Base-by-base conservation (phyloP, 2,797 vertebrate genomes). In the Cirrhinus molitorella region DNA sequence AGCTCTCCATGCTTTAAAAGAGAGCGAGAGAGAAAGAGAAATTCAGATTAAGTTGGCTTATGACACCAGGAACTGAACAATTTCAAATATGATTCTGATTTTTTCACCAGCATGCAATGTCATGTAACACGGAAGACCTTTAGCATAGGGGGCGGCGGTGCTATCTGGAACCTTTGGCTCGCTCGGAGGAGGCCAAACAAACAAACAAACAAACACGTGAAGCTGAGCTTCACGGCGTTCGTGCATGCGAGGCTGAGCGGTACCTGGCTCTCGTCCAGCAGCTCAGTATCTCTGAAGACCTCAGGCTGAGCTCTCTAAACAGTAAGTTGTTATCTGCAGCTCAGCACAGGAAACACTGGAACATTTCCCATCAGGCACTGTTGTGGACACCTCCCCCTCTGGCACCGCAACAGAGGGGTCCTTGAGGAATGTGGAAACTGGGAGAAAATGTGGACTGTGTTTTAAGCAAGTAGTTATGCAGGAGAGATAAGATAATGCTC, bases 371-470 rank as follows among this genome's bases (percentile, higher is more conserved):
- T 86, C 80, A 86, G 85, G 83, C 73, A 47, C 72, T 43, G 11
- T 68, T 47, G 51, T 31, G 53, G 65, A 71, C 49, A 57, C 72
- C 81, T 80, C 80, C 66, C 40, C 40, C 72, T 80, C 76, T 87
- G 84, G 80, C 83, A 83, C 37, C 16, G 72, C 67, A 87, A 88
- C 89, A 88, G 85, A 86, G 59, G 81, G 80, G 37, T 81, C 75
- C 79, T 87, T 82, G 25, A 73, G 76, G 82, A 83, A 76, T 71
- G 81, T 86, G 70, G 66, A 84, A 61, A 86, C 68, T 83, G 84
- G 85, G 67, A 84, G 83, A 80, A 88, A 85, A 84, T 85, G 85
- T 88, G 83, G 57, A 78, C 75, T 86, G 79, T 63, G 85, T 85
- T 87, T 80, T 79, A 68, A 88, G 45, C 63, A 72, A 84, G 79